Evolutionary conservation across 2,797 vertebrate species (phyloP).

Genomic region (Xenopus petersii): DNA sequence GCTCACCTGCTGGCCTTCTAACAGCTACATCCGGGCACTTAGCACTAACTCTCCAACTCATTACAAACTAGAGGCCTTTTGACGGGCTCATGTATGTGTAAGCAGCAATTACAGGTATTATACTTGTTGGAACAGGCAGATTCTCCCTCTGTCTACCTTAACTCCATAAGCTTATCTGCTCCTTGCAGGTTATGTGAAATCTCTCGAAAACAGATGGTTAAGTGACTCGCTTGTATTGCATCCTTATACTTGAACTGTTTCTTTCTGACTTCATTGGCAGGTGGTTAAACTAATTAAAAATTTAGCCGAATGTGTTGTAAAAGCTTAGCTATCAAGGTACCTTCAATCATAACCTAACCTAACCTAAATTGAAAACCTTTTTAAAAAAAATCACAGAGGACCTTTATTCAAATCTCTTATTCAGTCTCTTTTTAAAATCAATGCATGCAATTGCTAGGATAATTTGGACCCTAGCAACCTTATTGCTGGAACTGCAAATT

Average conservation of each 20-base stretch:
- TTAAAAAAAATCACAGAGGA: too few species aligned
- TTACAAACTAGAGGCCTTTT: constrained; percentile 7
- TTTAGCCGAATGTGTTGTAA: too few species aligned
- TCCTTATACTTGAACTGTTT: not conserved
- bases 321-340: too few species aligned
- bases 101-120: not conserved
- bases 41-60: constrained; percentile 3
- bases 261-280: too few species aligned
- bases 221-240: not conserved
- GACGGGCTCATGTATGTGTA: not conserved
- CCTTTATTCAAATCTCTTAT: too few species aligned
- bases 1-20: constrained; percentile 52
- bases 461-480: too few species aligned
- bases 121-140: not conserved
- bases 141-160: not conserved
- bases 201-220: not conserved
- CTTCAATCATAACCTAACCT: too few species aligned
- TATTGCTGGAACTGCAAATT: too few species aligned
- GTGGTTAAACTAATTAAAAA: too few species aligned
- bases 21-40: constrained; percentile 33
- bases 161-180: not conserved
- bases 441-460: too few species aligned
- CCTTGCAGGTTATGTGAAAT: not conserved
- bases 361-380: too few species aligned
- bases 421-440: too few species aligned